Evolutionary conservation across 2,888 invertebrate genomes (phyloP), one percentile per base, ranked within the genome.

Genomic region (Synergus umbraculus): DNA sequence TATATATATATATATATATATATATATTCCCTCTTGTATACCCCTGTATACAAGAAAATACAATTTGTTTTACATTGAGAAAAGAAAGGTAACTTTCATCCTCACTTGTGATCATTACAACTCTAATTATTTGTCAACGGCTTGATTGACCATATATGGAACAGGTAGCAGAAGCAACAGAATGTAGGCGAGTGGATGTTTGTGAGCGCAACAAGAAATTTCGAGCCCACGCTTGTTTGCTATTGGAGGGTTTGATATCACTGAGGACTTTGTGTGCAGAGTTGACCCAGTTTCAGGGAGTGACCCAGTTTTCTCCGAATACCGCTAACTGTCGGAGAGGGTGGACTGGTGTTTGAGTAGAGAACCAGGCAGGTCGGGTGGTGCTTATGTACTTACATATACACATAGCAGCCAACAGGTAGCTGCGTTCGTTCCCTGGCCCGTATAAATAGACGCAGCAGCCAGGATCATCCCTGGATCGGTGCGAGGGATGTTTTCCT

Each of bases 391-490:
- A 73, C 79, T 84, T 81, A 78, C 81, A 77, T 69, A 63, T 67
- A 58, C 81, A 83, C 79, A 81, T 77, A 83, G 83, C 78, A 85
- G 87, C 88, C 90, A 90, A 90, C 90, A 90, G 90, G 90, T 90
- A 90, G 90, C 89, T 86, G 88, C 86, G 85, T 85, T 84, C 84
- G 84, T 84, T 85, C 85, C 86, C 88, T 85, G 84, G 86, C 83
- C 85, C 86, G 86, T 91, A 91, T 91, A 91, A 91, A 91, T 91
- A 91, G 90, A 91, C 87, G 86, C 88, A 89, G 83, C 82, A 81
- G 87, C 89, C 87, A 85, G 88, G 89, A 89, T 90, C 89, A 88
- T 88, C 88, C 89, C 88, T 86, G 88, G 88, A 87, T 85, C 85
- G 86, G 85, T 84, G 87, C 83, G 86, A 79, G 79, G 69, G 81